Percentiles rank a stretch among this genome's conserved stretches.
These are phyloP conservation scores for Pollenia amentaria DNA, from an alignment of 2,888 invertebrate genomes.

Conservation along the genomic window DNA sequence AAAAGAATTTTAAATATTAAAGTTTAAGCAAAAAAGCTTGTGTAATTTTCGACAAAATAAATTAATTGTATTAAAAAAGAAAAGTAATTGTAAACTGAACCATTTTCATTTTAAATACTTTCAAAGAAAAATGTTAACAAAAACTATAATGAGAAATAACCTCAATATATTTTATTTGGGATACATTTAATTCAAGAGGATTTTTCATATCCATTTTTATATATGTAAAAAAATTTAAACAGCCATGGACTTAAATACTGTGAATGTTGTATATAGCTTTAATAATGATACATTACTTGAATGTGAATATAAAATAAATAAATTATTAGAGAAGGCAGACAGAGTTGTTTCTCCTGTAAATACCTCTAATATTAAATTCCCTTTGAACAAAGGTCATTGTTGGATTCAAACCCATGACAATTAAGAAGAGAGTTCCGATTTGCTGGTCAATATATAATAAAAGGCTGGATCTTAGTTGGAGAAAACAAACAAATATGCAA, in stretches of 20 bases:
- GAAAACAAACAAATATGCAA: slow-evolving; percentile 57
- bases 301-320: slow-evolving; percentile 54
- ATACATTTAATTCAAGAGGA: not conserved
- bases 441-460: slow-evolving; percentile 37
- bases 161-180: slow-evolving; percentile 6
- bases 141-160: slow-evolving; percentile 43
- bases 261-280: slow-evolving; percentile 57
- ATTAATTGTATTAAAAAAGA: not conserved
- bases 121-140: slow-evolving; percentile 29
- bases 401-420: not conserved
- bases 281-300: slow-evolving; percentile 54
- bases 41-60: not conserved
- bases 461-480: slow-evolving; percentile 48
- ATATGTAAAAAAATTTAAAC: slow-evolving; percentile 47
- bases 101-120: slow-evolving; percentile 54
- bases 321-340: slow-evolving; percentile 48
- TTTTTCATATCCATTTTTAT: slow-evolving; percentile 33
- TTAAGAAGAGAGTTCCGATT: not conserved
- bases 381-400: slow-evolving; percentile 21
- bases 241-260: slow-evolving; percentile 64
- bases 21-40: not conserved
- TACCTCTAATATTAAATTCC: slow-evolving; percentile 36
- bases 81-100: not conserved
- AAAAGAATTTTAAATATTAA: not conserved
- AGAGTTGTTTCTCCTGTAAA: slow-evolving; percentile 3